Base-by-base conservation (phyloP, 2,888 invertebrate genomes). In the Opisthograptis luteolata region DNA sequence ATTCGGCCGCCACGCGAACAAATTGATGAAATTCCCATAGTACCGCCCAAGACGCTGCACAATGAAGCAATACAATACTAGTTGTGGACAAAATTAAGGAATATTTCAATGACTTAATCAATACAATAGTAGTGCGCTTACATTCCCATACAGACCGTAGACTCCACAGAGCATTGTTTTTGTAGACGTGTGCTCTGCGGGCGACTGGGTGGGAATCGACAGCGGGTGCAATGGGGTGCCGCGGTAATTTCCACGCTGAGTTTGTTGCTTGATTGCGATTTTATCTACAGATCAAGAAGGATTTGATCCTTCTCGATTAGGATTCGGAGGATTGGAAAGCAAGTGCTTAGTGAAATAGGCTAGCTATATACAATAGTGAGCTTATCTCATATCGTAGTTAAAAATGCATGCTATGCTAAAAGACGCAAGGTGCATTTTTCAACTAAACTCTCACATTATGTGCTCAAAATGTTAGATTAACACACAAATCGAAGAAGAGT, bases 11-110 rank as follows among this genome's bases (percentile, higher is more conserved):
- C 88, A 87, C 89, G 88, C 88, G 87, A 74, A 53, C 78, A 88
- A 90, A 90, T 89, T 88, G 88, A 82, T 69, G 70, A 64, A 84
- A 80, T 89, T 90, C 89, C 87, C 89, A 89, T 83, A 87, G 70
- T 74, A 77, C 87, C 85, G 72, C 83, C 85, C 68, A 69, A 84
- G 85, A 86, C 65, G 74, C 67, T 55, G 60, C 67, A 84, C 83
- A 85, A 84, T 77, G 75, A 63, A 15, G 0, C 46, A 55, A 55
- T 6, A 83, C 81, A 84, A 81, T 69, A 62, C 43, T 43, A 43
- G 61, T 55, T 66, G 64, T 58, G 77, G 76, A 78, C 78, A 73
- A 75, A 84, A 79, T 83, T 79, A 79, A 76, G 66, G 73, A 71
- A 78, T 72, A 86, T 84, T 87, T 86, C 79, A 81, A 82, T 84